These are phyloP conservation scores for Mellilla xanthometata DNA, from an alignment of 2,888 invertebrate species.

Conservation along the genomic window DNA sequence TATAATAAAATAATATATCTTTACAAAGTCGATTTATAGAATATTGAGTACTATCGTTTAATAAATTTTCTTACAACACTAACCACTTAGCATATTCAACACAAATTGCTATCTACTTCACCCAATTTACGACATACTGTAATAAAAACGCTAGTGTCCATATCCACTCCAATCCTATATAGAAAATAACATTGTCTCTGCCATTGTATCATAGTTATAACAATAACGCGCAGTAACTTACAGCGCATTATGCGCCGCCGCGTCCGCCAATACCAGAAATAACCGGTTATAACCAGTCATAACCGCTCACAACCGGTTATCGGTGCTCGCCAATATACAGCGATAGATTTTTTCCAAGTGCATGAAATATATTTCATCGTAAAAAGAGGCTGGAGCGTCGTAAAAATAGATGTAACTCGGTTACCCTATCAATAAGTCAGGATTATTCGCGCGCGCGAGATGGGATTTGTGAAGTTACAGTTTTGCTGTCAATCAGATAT, in stretches of 20 bases:
- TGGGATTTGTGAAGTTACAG: constrained; percentile 30
- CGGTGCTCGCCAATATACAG: constrained; percentile 57
- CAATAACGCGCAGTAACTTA: constrained; percentile 34
- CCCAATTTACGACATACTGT: constrained; percentile 16
- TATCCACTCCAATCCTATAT: constrained; percentile 37
- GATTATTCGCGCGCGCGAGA: constrained; percentile 47
- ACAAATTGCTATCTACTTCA: too few species aligned
- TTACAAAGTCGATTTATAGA: too few species aligned
- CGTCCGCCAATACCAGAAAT: constrained; percentile 48
- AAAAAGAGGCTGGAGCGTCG: constrained; percentile 71
- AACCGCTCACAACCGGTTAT: constrained; percentile 52
- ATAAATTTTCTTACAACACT: too few species aligned
- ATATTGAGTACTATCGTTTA: too few species aligned
- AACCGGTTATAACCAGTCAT: constrained; percentile 37
- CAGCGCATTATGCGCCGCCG: constrained; percentile 33
- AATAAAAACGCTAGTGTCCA: constrained; percentile 5
- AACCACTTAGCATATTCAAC: too few species aligned
- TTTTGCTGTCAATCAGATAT: constrained; percentile 31
- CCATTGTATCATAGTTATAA: constrained; percentile 24
- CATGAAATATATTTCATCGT: constrained; percentile 69
- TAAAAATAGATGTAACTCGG: constrained; percentile 74
- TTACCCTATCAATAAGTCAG: constrained; percentile 75
- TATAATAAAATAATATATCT: too few species aligned
- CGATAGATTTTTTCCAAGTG: constrained; percentile 68
- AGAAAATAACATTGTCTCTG: constrained; percentile 40